phyloP scores from a whole-genome alignment of 2,888 invertebrate genomes.

The Chironomus tentans region DNA sequence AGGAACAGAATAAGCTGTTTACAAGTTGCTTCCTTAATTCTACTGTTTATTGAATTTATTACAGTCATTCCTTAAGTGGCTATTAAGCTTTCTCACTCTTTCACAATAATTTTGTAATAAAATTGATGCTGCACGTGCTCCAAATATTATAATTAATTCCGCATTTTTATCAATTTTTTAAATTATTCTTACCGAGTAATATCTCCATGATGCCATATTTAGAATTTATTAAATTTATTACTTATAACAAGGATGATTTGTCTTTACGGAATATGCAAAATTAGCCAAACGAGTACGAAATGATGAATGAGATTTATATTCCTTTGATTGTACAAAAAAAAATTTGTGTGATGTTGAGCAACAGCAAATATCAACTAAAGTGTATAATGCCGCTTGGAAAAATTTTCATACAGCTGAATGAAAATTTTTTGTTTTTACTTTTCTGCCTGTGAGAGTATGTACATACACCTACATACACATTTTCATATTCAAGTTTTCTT shows the following conservation, averaged over 20 bases:
- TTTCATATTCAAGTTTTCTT: neutral
- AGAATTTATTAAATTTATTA: too few relatives aligned
- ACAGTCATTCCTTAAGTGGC: too few relatives aligned
- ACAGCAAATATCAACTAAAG: constrained; percentile 1
- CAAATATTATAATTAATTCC: neutral
- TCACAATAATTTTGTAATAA: too few relatives aligned
- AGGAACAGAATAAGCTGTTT: too few relatives aligned
- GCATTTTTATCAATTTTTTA: too few relatives aligned
- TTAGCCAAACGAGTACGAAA: neutral
- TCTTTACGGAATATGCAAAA: neutral
- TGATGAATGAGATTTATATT: neutral
- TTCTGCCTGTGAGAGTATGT: neutral
- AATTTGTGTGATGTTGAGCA: constrained; percentile 15
- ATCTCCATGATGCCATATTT: constrained; percentile 25
- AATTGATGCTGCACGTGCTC: neutral
- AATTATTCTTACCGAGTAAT: constrained; percentile 19
- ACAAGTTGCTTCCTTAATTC: too few relatives aligned
- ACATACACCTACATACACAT: neutral
- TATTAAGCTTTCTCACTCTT: too few relatives aligned
- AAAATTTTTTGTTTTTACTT: constrained; percentile 11
- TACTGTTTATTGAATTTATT: too few relatives aligned
- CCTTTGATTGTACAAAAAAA: neutral
- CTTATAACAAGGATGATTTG: neutral
- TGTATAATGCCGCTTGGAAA: neutral
- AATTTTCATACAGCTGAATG: constrained; percentile 7